phyloP scores from a whole-genome alignment of 2,113 vertebrate genomes.

The Stictonetta naevosa region DNA sequence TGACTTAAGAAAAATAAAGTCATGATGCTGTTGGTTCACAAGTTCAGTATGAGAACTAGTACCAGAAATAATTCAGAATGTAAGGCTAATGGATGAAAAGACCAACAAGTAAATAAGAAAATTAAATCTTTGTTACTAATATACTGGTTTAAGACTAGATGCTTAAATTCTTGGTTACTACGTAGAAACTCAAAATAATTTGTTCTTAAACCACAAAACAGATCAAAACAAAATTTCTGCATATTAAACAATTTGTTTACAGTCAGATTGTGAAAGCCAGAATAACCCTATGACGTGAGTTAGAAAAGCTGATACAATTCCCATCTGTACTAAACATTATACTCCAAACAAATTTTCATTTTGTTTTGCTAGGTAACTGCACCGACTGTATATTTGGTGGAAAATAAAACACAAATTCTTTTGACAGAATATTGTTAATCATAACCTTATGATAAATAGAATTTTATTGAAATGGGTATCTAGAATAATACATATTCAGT shows the following conservation, averaged over 20 bases:
- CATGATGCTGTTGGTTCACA: background rate
- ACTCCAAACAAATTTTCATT: background rate
- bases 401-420: background rate
- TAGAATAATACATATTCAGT: background rate
- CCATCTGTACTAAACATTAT: background rate
- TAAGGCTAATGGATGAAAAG: background rate
- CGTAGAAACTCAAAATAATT: background rate
- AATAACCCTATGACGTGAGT: background rate
- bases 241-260: constrained; percentile 8
- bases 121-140: background rate
- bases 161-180: background rate
- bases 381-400: background rate
- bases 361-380: background rate
- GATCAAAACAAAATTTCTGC: background rate
- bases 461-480: background rate
- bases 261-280: constrained; percentile 3
- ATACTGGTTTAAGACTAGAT: background rate
- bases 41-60: constrained; percentile 9
- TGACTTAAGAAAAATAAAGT: background rate
- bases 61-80: background rate
- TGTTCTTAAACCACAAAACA: background rate
- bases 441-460: background rate
- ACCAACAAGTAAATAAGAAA: background rate
- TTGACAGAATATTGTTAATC: background rate
- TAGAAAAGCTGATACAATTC: background rate